Evolutionary conservation across 2,113 vertebrate species (phyloP), one percentile per base, ranked within the genome.

Genomic region (Seriola rivoliana): DNA sequence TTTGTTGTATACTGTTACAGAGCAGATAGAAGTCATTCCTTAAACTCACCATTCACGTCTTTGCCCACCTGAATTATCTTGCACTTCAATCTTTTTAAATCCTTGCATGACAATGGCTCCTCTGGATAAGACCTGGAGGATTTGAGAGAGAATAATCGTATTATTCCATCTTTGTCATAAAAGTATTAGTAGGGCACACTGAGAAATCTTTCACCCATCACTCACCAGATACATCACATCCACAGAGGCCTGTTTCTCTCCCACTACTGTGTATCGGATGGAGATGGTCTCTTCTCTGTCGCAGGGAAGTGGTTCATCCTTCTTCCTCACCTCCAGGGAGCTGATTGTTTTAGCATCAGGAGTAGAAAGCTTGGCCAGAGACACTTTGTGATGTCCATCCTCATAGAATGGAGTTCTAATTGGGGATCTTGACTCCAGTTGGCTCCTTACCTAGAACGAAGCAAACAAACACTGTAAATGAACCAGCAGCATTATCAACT

Each of bases 111-210:
- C 4, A 42, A 99, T 95, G 52, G 75, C 77, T 72, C 96, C 95
- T 93, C 79, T 95, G 32, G 77, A 81, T 90, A 97, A 88, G 5
- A 96, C 75, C 97, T 99, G 75, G 8, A 55, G 1, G 21, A 78
- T 64, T 29, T 40, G 68, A 16, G 29, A 79, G 42, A 84, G 23
- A 82, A 32, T 32, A 36, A 36, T 36, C 3, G 34, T 36, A 36
- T 6, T 36, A 7, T 36, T 36, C 34, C 34, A 29, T 29, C 25
- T 29, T 2, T 29, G 25, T 29, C 25, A 29, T 29, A 29, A 29
- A 29, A 29, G 25, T 29, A 29, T 29, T 29, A 29, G 25, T 29
- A 29, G 25, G 25, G 25, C 25, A 29, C 25, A 29, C 4, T 9
- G 46, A 36, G 2, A 59, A 58, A 52, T 4, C 12, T 9, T 19